phyloP scores from a whole-genome alignment of 2,113 vertebrate genomes.

The Centropristis striata region DNA sequence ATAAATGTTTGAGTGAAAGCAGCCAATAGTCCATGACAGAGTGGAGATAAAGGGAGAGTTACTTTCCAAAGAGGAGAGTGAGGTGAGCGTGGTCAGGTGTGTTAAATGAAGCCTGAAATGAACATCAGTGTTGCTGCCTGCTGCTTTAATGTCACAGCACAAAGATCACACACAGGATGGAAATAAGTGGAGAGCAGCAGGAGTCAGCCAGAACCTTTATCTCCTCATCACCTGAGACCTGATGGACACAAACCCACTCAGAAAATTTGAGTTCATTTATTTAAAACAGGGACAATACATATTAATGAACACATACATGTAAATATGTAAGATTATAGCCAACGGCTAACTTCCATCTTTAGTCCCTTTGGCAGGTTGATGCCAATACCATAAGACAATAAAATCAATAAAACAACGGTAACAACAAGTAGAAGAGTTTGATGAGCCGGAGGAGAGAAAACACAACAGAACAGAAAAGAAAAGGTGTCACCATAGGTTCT shows the following conservation, averaged over 20 bases:
- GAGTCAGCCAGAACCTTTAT: slow-evolving; percentile 26
- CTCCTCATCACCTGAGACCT: slow-evolving; percentile 5
- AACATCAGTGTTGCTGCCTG: slow-evolving; percentile 37
- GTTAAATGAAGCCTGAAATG: slow-evolving; percentile 58
- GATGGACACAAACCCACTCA: background rate
- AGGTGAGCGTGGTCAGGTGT: slow-evolving; percentile 22
- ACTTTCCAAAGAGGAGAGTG: background rate
- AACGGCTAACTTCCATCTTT: too few species aligned
- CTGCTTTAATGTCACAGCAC: slow-evolving; percentile 70
- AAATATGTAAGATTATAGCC: too few species aligned
- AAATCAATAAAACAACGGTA: too few species aligned
- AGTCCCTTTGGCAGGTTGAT: too few species aligned
- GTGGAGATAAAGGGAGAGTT: background rate
- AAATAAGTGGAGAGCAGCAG: slow-evolving; percentile 63
- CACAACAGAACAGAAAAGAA: too few species aligned
- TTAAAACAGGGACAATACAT: too few species aligned
- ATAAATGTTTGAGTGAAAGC: background rate
- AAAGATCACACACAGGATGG: slow-evolving; percentile 56
- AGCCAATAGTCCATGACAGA: background rate
- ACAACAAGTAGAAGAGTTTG: too few species aligned
- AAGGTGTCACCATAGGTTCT: too few species aligned
- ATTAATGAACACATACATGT: too few species aligned
- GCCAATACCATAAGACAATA: too few species aligned
- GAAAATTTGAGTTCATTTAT: background rate
- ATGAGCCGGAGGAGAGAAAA: too few species aligned